Conservation (phyloP, 1,140 invertebrate genomes). For the Oppia nitens region DNA sequence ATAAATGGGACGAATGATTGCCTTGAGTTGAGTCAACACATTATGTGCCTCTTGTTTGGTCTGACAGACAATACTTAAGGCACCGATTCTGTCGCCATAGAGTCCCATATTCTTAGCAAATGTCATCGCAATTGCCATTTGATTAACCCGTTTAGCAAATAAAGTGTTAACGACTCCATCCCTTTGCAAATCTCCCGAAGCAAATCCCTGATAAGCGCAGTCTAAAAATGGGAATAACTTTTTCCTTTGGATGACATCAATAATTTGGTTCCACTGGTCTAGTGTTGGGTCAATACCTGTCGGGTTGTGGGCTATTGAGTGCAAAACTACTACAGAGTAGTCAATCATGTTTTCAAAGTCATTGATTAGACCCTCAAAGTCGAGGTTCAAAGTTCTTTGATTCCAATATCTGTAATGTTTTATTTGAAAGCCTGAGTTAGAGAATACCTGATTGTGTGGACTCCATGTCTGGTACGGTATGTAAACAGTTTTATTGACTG, state of each 20-base stretch:
- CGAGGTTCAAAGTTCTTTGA: conserved; percentile 47
- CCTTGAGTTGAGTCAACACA: conserved; percentile 68
- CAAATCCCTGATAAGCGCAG: conserved; percentile 95
- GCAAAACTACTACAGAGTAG: conserved; percentile 74
- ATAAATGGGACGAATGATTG: conserved; percentile 49
- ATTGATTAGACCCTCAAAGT: conserved; percentile 62
- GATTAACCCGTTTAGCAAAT: conserved; percentile 64
- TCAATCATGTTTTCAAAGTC: conserved; percentile 59
- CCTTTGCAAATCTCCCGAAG: conserved; percentile 72
- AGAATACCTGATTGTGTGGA: conserved; percentile 63
- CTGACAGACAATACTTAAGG: conserved; percentile 60
- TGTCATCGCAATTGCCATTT: conserved; percentile 81
- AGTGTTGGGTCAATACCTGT: conserved; percentile 75
- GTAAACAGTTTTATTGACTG: neutral
- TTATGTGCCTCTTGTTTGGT: conserved; percentile 38
- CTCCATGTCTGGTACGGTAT: neutral
- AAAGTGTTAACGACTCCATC: conserved; percentile 80
- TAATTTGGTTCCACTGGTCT: conserved; percentile 67
- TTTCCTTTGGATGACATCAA: conserved; percentile 56
- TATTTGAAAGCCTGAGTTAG: conserved; percentile 63
- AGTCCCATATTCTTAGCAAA: conserved; percentile 97
- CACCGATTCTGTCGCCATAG: conserved; percentile 86
- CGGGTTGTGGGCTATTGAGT: conserved; percentile 94
- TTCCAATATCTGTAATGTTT: conserved; percentile 87
- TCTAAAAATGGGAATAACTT: conserved; percentile 83